phyloP scores from a whole-genome alignment of 2,797 vertebrate species.

The Pelodytes ibericus region DNA sequence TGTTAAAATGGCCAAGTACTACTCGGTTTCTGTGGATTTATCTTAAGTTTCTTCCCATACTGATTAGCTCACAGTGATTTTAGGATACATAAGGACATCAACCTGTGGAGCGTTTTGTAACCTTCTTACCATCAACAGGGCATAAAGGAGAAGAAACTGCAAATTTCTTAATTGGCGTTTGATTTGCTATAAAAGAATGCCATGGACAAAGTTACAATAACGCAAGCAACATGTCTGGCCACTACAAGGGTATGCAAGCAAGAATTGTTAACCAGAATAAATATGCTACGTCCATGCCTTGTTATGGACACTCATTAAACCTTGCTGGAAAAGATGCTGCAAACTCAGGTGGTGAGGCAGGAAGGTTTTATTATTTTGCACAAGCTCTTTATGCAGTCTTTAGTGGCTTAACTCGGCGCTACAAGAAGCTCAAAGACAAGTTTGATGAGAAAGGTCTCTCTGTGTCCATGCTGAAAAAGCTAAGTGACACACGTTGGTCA shows the following conservation, averaged over 20 bases:
- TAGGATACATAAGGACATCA: neutral
- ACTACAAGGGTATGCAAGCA: constrained; percentile 5
- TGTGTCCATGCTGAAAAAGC: constrained; percentile 6
- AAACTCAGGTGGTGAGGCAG: constrained; percentile 5
- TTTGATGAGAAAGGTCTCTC: neutral
- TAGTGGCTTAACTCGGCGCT: neutral
- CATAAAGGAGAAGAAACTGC: constrained; percentile 18
- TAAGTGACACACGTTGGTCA: constrained; percentile 17
- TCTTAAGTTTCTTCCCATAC: neutral
- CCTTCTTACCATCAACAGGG: neutral
- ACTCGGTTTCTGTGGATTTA: constrained; percentile 7
- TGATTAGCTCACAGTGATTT: constrained; percentile 13
- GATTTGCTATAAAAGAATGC: neutral
- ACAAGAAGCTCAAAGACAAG: constrained; percentile 9
- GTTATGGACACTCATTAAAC: constrained; percentile 10
- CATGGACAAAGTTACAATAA: constrained; percentile 11
- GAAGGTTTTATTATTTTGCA: neutral
- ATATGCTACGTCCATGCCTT: neutral
- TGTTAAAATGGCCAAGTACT: constrained; percentile 16
- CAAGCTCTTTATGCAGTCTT: constrained; percentile 11
- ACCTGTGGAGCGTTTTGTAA: constrained; percentile 11
- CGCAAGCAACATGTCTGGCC: constrained; percentile 14
- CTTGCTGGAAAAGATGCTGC: constrained; percentile 10
- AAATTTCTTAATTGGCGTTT: constrained; percentile 1
- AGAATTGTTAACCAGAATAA: constrained; percentile 9